Conservation (phyloP, 2,888 invertebrate genomes). For the Lepetodrilus schrolli region DNA sequence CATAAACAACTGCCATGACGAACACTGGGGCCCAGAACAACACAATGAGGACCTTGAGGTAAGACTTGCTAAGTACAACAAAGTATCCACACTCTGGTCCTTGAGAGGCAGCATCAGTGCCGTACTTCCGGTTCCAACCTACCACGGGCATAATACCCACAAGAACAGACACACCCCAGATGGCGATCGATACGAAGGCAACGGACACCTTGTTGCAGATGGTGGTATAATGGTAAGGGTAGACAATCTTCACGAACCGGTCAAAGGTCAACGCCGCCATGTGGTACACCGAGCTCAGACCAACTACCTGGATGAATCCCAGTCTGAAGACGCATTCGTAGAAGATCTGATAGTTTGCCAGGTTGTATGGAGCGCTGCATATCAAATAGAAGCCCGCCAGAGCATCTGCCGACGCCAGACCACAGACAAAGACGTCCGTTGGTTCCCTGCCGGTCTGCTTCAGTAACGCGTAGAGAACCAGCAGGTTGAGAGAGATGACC, state of each 20-base stretch:
- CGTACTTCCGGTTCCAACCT: conserved; percentile 46
- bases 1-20: conserved; percentile 47
- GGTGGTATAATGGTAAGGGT: conserved; percentile 45
- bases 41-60: conserved; percentile 40
- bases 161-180: conserved; percentile 45
- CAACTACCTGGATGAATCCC: conserved; percentile 45
- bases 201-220: conserved; percentile 45
- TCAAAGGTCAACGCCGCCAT: conserved; percentile 49
- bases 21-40: conserved; percentile 49
- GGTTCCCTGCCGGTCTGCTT: conserved; percentile 40
- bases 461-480: conserved; percentile 47
- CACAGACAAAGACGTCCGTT: conserved; percentile 48
- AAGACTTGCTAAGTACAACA: conserved; percentile 43
- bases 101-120: conserved; percentile 32
- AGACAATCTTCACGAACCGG: conserved; percentile 51
- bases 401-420: conserved; percentile 53
- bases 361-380: conserved; percentile 54
- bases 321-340: conserved; percentile 50
- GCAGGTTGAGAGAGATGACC: conserved; percentile 46
- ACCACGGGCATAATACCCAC: conserved; percentile 49
- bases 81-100: conserved; percentile 49
- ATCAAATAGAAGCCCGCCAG: conserved; percentile 53
- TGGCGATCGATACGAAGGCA: conserved; percentile 35
- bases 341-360: conserved; percentile 53
- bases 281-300: conserved; percentile 48